These are phyloP conservation scores for Anguilla obscura DNA, from an alignment of 2,797 vertebrate genomes.

Conservation along the genomic window DNA sequence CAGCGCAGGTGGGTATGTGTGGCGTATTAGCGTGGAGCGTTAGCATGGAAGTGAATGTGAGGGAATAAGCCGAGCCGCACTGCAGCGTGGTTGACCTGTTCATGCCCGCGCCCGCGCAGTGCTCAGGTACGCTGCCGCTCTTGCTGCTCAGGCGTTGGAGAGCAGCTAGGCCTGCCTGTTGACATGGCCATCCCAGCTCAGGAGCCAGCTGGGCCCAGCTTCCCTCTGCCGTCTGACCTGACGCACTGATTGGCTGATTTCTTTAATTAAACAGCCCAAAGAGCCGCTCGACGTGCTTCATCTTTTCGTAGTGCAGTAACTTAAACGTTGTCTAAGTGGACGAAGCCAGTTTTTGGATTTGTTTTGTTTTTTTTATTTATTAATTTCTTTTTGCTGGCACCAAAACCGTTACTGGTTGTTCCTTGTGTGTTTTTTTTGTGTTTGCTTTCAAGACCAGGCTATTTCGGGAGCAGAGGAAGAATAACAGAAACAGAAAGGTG, in stretches of 20 bases:
- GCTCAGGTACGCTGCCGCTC: neutral
- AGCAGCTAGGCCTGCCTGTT: neutral
- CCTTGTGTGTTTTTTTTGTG: neutral
- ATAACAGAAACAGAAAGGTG: neutral
- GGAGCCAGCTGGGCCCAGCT: neutral
- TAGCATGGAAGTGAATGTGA: neutral
- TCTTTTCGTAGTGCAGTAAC: neutral
- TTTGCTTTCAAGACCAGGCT: neutral
- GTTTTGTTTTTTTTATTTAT: neutral
- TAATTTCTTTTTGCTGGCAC: neutral
- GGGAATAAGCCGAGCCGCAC: neutral
- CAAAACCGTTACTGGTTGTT: neutral
- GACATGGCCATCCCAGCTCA: neutral
- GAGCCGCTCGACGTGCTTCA: too few species aligned
- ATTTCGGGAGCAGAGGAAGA: neutral
- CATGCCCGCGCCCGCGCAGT: neutral
- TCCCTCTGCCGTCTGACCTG: neutral
- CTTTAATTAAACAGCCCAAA: neutral
- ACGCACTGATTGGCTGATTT: neutral
- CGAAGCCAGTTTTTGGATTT: neutral
- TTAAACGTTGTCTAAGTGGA: neutral
- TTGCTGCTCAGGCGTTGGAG: neutral
- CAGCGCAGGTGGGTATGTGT: neutral
- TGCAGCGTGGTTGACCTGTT: neutral
- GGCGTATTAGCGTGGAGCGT: neutral